phyloP scores from a whole-genome alignment of 1,140 invertebrate genomes.

The Acarapis woodi region DNA sequence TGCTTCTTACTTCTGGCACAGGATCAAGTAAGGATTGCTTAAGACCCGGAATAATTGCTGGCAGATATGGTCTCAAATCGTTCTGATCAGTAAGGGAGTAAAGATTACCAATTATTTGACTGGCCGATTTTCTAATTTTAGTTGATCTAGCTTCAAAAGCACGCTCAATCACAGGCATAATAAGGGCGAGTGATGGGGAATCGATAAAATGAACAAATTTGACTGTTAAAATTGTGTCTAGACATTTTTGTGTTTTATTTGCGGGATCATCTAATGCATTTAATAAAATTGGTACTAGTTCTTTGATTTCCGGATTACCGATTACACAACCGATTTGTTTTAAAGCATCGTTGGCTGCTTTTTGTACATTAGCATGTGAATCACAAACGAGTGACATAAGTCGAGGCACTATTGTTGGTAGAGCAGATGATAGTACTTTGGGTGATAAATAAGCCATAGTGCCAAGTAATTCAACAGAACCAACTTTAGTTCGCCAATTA shows the following conservation, averaged over 20 bases:
- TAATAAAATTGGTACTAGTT: slow-evolving; percentile 64
- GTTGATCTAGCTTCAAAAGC: slow-evolving; percentile 89
- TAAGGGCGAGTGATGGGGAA: slow-evolving; percentile 83
- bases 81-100: slow-evolving; percentile 96
- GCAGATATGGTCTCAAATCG: slow-evolving; percentile 81
- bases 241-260: slow-evolving; percentile 64
- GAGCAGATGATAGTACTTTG: slow-evolving; percentile 83
- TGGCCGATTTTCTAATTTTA: slow-evolving; percentile 92
- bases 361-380: slow-evolving; percentile 92
- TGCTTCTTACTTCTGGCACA: slow-evolving; percentile 83
- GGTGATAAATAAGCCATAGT: slow-evolving; percentile 95
- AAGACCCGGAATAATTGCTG: slow-evolving; percentile 80
- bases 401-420: slow-evolving; percentile 94
- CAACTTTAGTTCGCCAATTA: slow-evolving; percentile 93
- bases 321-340: slow-evolving; percentile 92
- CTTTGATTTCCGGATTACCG: slow-evolving; percentile 93
- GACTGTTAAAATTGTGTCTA: slow-evolving; percentile 74
- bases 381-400: slow-evolving; percentile 87
- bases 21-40: slow-evolving; percentile 89
- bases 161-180: slow-evolving; percentile 93
- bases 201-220: slow-evolving; percentile 99
- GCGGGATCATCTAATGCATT: slow-evolving; percentile 87
- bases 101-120: slow-evolving; percentile 96
- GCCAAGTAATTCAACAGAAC: slow-evolving; percentile 78
- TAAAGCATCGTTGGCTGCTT: slow-evolving; percentile 72